Evolutionary conservation across 2,888 invertebrate species (phyloP).

Genomic region (Epinotia ramella): DNA sequence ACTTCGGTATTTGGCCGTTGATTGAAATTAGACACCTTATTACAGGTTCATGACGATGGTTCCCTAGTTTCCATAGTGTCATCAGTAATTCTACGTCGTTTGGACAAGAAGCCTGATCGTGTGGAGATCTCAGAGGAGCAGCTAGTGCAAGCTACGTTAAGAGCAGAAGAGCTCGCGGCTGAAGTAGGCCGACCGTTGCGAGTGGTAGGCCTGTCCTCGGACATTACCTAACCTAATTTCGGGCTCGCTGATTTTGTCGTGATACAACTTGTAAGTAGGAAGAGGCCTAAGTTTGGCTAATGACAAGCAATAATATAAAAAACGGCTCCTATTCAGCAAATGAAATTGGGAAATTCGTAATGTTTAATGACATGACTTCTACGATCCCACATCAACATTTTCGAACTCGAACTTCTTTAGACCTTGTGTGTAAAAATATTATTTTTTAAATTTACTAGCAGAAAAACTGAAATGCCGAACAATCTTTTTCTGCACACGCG

Average conservation of each 20-base stretch:
- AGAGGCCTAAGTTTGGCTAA: no score
- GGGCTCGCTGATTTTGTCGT: constrained; percentile 28
- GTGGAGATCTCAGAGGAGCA: constrained; percentile 95
- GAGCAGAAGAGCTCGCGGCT: constrained; percentile 87
- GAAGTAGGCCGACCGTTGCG: constrained; percentile 88
- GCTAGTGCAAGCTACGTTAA: constrained; percentile 88
- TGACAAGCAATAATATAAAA: no score
- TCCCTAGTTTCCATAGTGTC: constrained; percentile 89
- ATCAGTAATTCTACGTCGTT: constrained; percentile 89
- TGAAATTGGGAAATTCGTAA: no score
- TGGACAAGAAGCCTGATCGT: constrained; percentile 93
- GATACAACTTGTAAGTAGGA: neutral
- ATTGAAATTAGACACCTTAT: constrained; percentile 22
- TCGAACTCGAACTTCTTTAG: no score
- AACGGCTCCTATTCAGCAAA: no score
- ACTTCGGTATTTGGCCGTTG: neutral
- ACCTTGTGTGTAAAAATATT: no score
- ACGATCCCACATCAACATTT: no score
- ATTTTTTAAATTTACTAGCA: no score
- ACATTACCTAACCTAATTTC: constrained; percentile 36
- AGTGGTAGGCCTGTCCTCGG: constrained; percentile 86
- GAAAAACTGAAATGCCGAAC: no score
- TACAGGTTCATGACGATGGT: constrained; percentile 85
- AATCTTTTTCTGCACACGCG: no score
- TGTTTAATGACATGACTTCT: no score